Base-by-base conservation (phyloP, 2,888 invertebrate genomes). In the Allygus modestus region DNA sequence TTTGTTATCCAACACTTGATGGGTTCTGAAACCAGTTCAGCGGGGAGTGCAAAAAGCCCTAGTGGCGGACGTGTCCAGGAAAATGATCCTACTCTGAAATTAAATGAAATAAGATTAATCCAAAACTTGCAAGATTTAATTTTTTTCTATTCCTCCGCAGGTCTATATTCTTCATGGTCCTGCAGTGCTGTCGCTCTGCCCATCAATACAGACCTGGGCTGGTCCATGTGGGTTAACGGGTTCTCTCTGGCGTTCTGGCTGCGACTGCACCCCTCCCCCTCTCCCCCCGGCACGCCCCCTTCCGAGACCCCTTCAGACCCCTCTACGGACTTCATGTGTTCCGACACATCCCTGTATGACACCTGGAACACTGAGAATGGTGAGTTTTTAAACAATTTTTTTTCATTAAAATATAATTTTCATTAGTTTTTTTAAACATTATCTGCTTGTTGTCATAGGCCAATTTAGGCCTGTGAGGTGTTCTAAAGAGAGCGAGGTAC, bases 181-280 rank as follows among this genome's bases (percentile, higher is more conserved):
- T 83, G 87, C 73, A 87, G 87, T 84, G 92, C 92, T 84, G 87
- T 90, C 84, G 87, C 88, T 79, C 84, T 90, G 5, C 89, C 89
- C 4, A 86, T 89, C 54, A 88, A 88, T 51, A 86, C 87, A 89
- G 92, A 92, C 88, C 91, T 92, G 87, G 92, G 92, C 86, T 94
- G 94, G 94, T 92, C 93, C 85, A 91, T 93, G 85, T 94, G 94
- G 94, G 86, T 87, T 12, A 87, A 88, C 69, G 94, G 94, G n/a
- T 94, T 93, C 89, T 92, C 93, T 4, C 89, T 92, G 41, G 90
- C 91, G 1, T 89, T 92, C 88, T 94, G 94, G 94, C 88, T 94
- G 87, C 90, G 91, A 86, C 89, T 91, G 61, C 91, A 92, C 87
- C 87, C 86, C 23, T 51, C 84, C 26, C 82, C 84, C 12, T 69